These are phyloP conservation scores for Bombus picipes DNA, from an alignment of 1,140 invertebrate species.

Conservation along the genomic window DNA sequence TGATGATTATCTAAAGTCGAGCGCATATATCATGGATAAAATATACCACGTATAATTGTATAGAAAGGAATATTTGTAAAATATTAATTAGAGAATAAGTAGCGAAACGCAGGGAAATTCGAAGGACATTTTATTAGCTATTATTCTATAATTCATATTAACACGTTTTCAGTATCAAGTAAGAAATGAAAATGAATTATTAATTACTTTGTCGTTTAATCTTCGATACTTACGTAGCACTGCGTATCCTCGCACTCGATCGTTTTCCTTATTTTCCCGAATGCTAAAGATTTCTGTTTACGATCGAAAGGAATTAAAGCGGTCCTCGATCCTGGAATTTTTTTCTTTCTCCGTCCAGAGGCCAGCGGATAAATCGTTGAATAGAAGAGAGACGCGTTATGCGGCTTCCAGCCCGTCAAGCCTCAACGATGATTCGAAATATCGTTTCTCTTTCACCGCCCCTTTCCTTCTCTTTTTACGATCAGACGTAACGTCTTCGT, in stretches of 20 bases:
- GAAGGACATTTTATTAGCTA: too few relatives aligned
- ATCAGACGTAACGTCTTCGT: slow-evolving; percentile 20
- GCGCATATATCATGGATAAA: too few relatives aligned
- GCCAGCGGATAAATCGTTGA: neutral
- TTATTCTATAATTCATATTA: too few relatives aligned
- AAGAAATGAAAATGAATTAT: neutral
- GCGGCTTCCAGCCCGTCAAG: slow-evolving; percentile 4
- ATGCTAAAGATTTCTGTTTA: neutral
- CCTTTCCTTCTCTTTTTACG: slow-evolving; percentile 26
- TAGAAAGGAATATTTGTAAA: neutral
- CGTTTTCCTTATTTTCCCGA: too few relatives aligned
- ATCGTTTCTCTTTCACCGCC: neutral
- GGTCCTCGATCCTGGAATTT: neutral
- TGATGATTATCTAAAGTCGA: neutral
- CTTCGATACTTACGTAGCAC: neutral
- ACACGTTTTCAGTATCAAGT: too few relatives aligned
- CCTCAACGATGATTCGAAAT: slow-evolving; percentile 27
- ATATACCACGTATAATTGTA: too few relatives aligned
- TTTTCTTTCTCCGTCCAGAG: neutral
- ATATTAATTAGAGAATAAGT: neutral
- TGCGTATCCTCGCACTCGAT: neutral
- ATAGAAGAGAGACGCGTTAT: neutral
- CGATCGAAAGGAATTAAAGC: neutral
- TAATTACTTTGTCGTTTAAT: neutral
- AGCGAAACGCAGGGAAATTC: too few relatives aligned